Evolutionary conservation across 1,140 invertebrate species (phyloP).

Genomic region (Copidosoma floridanum): DNA sequence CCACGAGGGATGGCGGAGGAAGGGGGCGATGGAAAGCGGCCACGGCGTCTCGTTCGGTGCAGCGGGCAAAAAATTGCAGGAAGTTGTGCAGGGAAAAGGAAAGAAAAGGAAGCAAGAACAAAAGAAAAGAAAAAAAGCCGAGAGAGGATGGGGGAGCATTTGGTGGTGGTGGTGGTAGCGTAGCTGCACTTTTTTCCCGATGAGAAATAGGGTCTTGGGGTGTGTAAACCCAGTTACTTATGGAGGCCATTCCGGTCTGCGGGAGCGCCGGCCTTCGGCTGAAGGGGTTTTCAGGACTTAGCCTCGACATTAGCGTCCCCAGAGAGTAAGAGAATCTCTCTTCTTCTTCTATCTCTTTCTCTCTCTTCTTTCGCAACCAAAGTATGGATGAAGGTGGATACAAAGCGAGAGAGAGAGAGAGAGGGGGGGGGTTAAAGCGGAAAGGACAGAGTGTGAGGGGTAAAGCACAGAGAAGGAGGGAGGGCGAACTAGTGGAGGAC

Average conservation of each 20-base stretch:
- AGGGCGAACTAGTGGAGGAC: background rate
- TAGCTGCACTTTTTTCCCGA: conserved; percentile 42
- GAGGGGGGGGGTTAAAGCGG: background rate
- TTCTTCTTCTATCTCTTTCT: background rate
- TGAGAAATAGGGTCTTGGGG: conserved; percentile 54
- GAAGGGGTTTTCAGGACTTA: conserved; percentile 38
- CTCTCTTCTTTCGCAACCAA: background rate
- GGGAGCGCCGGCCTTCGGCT: conserved; percentile 34
- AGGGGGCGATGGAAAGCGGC: background rate
- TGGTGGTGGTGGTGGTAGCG: too few species aligned
- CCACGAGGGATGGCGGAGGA: too few species aligned
- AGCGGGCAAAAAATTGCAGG: too few species aligned
- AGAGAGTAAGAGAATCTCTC: conserved; percentile 14
- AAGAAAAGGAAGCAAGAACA: background rate
- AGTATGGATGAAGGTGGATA: too few species aligned
- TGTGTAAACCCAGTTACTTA: conserved; percentile 55
- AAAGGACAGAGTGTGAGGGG: background rate
- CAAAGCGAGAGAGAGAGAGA: too few species aligned
- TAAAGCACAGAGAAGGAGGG: background rate
- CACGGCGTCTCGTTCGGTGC: background rate
- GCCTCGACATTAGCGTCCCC: conserved; percentile 53
- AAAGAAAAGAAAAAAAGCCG: background rate
- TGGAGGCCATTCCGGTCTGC: conserved; percentile 53
- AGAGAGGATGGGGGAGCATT: too few species aligned
- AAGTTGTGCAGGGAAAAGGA: background rate